Conservation (phyloP, 30 jellyfish, hydroid and myxozoan species). For the Aurelia sp. region DNA sequence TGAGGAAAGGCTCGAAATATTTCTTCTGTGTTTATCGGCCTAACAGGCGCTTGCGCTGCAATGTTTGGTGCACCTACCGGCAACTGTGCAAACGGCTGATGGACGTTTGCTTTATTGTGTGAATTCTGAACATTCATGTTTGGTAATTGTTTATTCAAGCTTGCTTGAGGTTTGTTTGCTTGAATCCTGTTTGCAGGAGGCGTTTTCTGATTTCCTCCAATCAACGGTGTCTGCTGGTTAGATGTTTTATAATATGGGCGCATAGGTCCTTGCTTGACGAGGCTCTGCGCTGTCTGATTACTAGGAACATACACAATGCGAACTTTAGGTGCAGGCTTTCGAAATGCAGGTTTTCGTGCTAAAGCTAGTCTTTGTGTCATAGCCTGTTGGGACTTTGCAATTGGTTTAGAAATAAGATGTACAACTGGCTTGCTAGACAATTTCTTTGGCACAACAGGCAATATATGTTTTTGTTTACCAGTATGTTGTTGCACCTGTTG, state of each 20-base stretch:
- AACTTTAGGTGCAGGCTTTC: conserved; percentile 30
- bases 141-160: neutral
- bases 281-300: conserved; percentile 41
- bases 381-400: conserved; percentile 2
- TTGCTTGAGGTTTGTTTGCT: neutral
- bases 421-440: neutral
- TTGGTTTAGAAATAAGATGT: neutral
- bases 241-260: conserved; percentile 9
- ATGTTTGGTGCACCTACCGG: neutral
- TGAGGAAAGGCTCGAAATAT: conserved; percentile 80
- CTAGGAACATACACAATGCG: conserved; percentile 63
- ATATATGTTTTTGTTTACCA: conserved; percentile 51
- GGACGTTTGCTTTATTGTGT: neutral
- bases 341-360: neutral
- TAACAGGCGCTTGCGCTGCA: neutral
- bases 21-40: conserved; percentile 68
- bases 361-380: neutral
- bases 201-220: neutral
- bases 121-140: neutral
- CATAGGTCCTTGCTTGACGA: conserved; percentile 21
- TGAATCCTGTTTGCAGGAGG: neutral
- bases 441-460: conserved; percentile 60
- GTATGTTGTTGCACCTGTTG: conserved; percentile 71
- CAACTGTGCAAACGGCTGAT: neutral
- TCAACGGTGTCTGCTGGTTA: conserved; percentile 10